Evolutionary conservation across 2,113 vertebrate genomes (phyloP).

Genomic region (Cairina moschata): DNA sequence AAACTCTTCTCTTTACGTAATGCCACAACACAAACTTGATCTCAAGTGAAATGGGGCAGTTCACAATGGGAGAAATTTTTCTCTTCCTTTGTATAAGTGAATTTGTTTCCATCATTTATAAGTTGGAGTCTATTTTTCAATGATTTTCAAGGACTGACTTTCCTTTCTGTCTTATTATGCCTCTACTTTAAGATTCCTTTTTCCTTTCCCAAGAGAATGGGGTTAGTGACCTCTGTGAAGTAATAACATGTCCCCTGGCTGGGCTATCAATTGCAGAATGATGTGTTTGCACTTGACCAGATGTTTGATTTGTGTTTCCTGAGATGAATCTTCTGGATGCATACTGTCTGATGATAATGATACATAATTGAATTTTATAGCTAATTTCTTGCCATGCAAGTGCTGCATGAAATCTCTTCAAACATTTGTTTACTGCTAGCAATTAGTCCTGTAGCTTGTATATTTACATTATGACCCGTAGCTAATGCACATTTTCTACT

Average conservation of each 20-base stretch:
- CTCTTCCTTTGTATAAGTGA: neutral
- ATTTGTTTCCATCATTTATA: neutral
- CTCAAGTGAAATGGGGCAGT: neutral
- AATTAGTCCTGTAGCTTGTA: slow-evolving; percentile 15
- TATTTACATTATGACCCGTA: neutral
- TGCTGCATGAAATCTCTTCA: slow-evolving; percentile 21
- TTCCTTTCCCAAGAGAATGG: neutral
- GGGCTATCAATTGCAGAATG: neutral
- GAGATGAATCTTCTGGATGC: slow-evolving; percentile 5
- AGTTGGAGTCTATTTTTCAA: neutral
- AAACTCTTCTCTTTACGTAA: neutral
- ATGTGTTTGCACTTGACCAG: slow-evolving; percentile 6
- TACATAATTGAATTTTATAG: slow-evolving; percentile 31
- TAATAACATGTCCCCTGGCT: neutral
- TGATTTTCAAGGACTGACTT: neutral
- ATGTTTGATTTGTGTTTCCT: slow-evolving; percentile 2
- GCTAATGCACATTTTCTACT: slow-evolving; percentile 25
- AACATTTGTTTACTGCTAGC: slow-evolving; percentile 47
- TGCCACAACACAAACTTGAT: neutral
- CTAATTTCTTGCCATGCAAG: slow-evolving; percentile 37
- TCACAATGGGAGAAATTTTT: neutral
- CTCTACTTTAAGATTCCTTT: neutral
- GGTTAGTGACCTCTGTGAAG: neutral
- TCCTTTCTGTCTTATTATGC: neutral
- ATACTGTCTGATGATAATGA: slow-evolving; percentile 19